Evolutionary conservation across 2,888 invertebrate species (phyloP).

Genomic region (Aelia acuminata): DNA sequence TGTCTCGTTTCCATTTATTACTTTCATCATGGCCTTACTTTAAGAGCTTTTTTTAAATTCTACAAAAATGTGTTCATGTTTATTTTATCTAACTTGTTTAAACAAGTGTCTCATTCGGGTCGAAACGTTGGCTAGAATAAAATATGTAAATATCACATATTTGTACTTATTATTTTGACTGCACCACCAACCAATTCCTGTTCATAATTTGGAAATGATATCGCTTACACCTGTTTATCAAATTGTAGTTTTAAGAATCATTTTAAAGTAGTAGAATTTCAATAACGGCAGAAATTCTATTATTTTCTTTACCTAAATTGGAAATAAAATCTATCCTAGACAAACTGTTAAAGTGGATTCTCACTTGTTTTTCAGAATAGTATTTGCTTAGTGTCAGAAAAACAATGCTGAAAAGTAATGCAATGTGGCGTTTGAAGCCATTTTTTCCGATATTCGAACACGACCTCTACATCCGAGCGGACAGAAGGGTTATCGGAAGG

Average conservation of each 20-base stretch:
- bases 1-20: too few species aligned
- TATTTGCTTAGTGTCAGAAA: neutral
- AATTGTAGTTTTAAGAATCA: neutral
- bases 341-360: neutral
- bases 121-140: too few species aligned
- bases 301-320: neutral
- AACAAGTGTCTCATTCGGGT: too few species aligned
- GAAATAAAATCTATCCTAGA: neutral
- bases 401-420: neutral
- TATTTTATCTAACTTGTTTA: too few species aligned
- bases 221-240: neutral
- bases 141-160: too few species aligned
- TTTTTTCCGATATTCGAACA: neutral
- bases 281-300: neutral
- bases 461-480: neutral
- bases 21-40: too few species aligned
- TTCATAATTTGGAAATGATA: neutral
- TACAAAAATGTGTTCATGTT: too few species aligned
- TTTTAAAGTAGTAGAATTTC: too few species aligned
- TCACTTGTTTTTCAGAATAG: neutral
- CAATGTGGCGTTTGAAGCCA: neutral
- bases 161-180: too few species aligned
- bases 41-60: too few species aligned
- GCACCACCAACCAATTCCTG: too few species aligned
- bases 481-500: conserved; percentile 8